phyloP scores from a whole-genome alignment of 2,797 vertebrate genomes.

The Rhyacichthys aspro region DNA sequence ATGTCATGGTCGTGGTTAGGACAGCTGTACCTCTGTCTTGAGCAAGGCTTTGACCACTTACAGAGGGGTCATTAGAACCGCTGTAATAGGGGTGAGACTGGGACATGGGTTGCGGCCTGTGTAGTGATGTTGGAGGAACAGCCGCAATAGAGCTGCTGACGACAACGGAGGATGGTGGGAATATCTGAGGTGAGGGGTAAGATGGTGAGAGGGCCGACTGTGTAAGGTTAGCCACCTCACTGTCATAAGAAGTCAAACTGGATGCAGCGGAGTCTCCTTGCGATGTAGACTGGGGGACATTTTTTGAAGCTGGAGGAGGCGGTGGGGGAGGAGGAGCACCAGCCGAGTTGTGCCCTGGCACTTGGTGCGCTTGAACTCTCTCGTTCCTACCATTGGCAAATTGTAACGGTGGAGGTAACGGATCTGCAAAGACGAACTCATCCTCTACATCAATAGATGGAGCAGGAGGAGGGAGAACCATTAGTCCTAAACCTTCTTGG shows the following conservation, averaged over 20 bases:
- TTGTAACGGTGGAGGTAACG: slow-evolving; percentile 90
- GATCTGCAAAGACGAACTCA: slow-evolving; percentile 91
- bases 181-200: slow-evolving; percentile 76
- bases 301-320: slow-evolving; percentile 68
- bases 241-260: slow-evolving; percentile 94
- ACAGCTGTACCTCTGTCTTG: slow-evolving; percentile 73
- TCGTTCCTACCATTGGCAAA: slow-evolving; percentile 93
- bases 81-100: slow-evolving; percentile 67
- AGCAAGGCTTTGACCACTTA: slow-evolving; percentile 37
- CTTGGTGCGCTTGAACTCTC: slow-evolving; percentile 59
- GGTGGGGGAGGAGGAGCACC: slow-evolving; percentile 62
- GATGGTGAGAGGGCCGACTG: slow-evolving; percentile 84
- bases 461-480: slow-evolving; percentile 90
- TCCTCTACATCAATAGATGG: slow-evolving; percentile 91
- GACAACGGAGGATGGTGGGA: slow-evolving; percentile 58
- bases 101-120: slow-evolving; percentile 79
- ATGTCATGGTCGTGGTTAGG: slow-evolving; percentile 77
- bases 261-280: slow-evolving; percentile 89
- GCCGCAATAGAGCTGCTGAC: slow-evolving; percentile 36
- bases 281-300: slow-evolving; percentile 73
- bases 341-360: slow-evolving; percentile 44
- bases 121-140: slow-evolving; percentile 53
- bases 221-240: slow-evolving; percentile 92
- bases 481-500: slow-evolving; percentile 78
- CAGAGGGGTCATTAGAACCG: slow-evolving; percentile 51